Evolutionary conservation across 2,888 invertebrate genomes (phyloP).

Genomic region (Acanthosoma haemorrhoidale): DNA sequence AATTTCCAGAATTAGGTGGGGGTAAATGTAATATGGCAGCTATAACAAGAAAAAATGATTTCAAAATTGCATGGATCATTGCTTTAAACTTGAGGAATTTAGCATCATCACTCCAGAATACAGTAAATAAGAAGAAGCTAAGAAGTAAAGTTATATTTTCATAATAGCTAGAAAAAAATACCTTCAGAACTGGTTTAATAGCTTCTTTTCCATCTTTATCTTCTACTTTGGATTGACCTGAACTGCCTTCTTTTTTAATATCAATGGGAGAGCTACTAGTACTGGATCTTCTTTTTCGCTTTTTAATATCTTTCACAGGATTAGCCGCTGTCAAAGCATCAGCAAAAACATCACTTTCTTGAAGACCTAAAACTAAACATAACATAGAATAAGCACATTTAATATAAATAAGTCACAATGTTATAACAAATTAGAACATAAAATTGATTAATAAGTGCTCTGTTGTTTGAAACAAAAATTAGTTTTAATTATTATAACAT

Average conservation of each 20-base stretch:
- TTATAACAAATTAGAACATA: neutral
- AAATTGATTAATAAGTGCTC: conserved; percentile 3
- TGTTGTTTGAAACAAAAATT: too few relatives aligned
- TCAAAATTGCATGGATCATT: too few relatives aligned
- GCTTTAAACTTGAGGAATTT: too few relatives aligned
- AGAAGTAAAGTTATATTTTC: too few relatives aligned
- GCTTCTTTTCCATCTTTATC: conserved; percentile 50
- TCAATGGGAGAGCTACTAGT: conserved; percentile 54
- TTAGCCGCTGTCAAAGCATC: conserved; percentile 78
- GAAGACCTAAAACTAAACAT: conserved; percentile 58
- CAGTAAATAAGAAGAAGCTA: too few relatives aligned
- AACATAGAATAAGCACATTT: neutral
- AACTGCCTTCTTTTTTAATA: conserved; percentile 44
- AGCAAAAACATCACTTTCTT: conserved; percentile 91
- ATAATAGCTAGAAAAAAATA: too few relatives aligned
- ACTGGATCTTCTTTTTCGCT: conserved; percentile 69
- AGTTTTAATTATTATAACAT: too few relatives aligned
- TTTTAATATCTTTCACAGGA: conserved; percentile 66
- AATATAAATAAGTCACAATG: neutral
- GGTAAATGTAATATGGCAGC: too few relatives aligned
- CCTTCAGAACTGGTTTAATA: conserved; percentile 50
- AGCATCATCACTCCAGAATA: too few relatives aligned
- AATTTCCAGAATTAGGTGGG: too few relatives aligned
- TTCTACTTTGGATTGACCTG: conserved; percentile 45
- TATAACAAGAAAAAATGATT: too few relatives aligned